A percentile compares a stretch with the other conserved stretches of the same genome.
phyloP scores from a whole-genome alignment of 2,113 vertebrate genomes.

The Pavo muticus region DNA sequence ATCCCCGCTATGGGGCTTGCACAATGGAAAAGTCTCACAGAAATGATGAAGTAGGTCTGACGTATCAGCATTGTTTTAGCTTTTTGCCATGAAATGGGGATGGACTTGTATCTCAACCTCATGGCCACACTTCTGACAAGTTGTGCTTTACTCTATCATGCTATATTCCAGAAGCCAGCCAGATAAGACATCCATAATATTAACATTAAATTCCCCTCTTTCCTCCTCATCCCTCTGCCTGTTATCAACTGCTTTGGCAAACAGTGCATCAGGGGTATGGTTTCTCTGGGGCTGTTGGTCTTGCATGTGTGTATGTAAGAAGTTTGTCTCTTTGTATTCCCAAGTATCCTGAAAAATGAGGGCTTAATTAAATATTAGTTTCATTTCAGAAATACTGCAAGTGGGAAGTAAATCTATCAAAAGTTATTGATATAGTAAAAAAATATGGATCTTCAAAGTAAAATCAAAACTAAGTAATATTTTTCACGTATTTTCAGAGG shows the following conservation, averaged over 20 bases:
- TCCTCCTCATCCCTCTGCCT: background rate
- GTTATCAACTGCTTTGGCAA: slow-evolving; percentile 7
- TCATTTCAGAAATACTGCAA: background rate
- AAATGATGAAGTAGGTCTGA: background rate
- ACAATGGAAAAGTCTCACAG: background rate
- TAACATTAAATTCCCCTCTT: slow-evolving; percentile 18
- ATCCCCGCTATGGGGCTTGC: background rate
- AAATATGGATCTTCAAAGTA: background rate
- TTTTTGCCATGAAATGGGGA: rapidly evolving
- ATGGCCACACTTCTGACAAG: background rate
- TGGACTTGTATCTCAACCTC: background rate
- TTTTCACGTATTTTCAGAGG: background rate
- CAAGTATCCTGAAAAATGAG: background rate
- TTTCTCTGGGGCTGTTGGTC: background rate
- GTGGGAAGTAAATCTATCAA: background rate
- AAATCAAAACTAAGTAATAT: background rate
- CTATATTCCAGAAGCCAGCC: slow-evolving; percentile 6
- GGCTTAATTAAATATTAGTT: background rate
- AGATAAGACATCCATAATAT: slow-evolving; percentile 14
- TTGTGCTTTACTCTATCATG: background rate
- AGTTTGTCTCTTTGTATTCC: background rate
- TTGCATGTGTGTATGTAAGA: rapidly evolving
- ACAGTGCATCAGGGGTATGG: background rate
- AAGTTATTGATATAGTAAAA: background rate
- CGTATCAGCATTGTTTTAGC: background rate